Percentiles rank a stretch among this genome's conserved stretches.
Evolutionary conservation across 2,797 vertebrate species (phyloP).

Genomic region (Lepilemur septentrionalis): DNA sequence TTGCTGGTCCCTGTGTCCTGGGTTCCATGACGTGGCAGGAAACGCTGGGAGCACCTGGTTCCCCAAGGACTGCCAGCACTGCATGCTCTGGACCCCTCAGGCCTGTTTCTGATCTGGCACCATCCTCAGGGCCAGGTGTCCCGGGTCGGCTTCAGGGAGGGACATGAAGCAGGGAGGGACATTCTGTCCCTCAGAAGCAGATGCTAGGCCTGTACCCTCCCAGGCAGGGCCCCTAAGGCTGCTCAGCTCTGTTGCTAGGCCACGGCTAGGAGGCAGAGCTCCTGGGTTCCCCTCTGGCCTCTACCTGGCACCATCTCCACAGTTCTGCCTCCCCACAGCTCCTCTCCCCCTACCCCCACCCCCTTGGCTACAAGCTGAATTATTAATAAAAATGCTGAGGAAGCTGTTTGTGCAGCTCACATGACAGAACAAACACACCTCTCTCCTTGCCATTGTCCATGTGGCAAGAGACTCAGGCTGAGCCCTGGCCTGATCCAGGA

Average conservation of each 20-base stretch:
- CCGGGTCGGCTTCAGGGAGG: background rate
- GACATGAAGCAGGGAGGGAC: background rate
- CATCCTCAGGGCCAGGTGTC: background rate
- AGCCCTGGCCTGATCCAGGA: background rate
- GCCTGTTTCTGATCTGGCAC: constrained; percentile 32
- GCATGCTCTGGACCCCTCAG: background rate
- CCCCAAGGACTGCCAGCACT: background rate
- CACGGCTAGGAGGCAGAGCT: constrained; percentile 39
- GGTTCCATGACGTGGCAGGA: constrained; percentile 43
- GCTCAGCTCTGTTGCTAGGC: constrained; percentile 56
- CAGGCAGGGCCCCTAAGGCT: constrained; percentile 55
- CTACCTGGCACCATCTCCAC: background rate
- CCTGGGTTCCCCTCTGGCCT: constrained; percentile 33
- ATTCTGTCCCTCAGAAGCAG: constrained; percentile 44
- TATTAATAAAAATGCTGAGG: constrained; percentile 74
- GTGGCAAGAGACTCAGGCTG: background rate
- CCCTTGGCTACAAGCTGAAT: constrained; percentile 48
- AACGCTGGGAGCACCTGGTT: background rate
- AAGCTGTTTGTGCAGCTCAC: constrained; percentile 46
- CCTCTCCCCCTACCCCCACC: background rate
- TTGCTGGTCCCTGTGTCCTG: background rate
- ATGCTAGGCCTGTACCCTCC: background rate
- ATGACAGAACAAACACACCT: constrained; percentile 50
- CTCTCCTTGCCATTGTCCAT: background rate
- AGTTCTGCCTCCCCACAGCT: background rate